Evolutionary conservation across 2,113 vertebrate genomes (phyloP).

Genomic region (Leptodactylus fuscus): DNA sequence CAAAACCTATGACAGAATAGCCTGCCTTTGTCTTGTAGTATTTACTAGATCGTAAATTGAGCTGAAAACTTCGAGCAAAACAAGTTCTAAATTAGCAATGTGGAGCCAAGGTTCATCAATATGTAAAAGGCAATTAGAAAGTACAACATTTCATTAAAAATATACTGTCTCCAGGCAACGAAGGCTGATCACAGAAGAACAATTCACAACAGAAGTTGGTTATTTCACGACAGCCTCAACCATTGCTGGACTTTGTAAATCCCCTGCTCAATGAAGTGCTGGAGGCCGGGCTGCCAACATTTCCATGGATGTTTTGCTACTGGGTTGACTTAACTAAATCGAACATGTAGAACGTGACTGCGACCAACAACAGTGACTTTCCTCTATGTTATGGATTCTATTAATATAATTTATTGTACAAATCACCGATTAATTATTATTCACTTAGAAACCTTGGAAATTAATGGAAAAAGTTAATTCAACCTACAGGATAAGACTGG

Average conservation of each 20-base stretch:
- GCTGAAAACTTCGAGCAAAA: background rate
- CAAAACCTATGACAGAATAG: background rate
- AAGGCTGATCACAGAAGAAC: slow-evolving; percentile 6
- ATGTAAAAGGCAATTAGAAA: slow-evolving; percentile 26
- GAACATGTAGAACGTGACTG: background rate
- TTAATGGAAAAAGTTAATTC: background rate
- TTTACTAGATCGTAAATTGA: slow-evolving; percentile 7
- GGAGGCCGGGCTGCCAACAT: background rate
- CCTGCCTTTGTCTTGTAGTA: background rate
- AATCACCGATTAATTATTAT: background rate
- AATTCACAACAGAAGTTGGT: slow-evolving; percentile 4
- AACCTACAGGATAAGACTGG: background rate
- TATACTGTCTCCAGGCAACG: slow-evolving; percentile 24
- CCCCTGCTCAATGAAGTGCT: background rate
- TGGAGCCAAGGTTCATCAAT: slow-evolving; percentile 31
- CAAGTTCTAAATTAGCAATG: slow-evolving; percentile 22
- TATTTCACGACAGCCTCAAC: slow-evolving; percentile 1
- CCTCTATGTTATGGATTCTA: background rate
- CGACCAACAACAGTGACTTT: background rate
- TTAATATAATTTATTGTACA: background rate
- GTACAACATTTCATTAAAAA: slow-evolving; percentile 28
- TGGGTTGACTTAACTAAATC: background rate
- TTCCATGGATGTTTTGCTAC: background rate
- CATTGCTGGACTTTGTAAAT: background rate
- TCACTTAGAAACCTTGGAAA: background rate